Evolutionary conservation across 2,113 vertebrate genomes (phyloP).

Genomic region (Hydropotes inermis): DNA sequence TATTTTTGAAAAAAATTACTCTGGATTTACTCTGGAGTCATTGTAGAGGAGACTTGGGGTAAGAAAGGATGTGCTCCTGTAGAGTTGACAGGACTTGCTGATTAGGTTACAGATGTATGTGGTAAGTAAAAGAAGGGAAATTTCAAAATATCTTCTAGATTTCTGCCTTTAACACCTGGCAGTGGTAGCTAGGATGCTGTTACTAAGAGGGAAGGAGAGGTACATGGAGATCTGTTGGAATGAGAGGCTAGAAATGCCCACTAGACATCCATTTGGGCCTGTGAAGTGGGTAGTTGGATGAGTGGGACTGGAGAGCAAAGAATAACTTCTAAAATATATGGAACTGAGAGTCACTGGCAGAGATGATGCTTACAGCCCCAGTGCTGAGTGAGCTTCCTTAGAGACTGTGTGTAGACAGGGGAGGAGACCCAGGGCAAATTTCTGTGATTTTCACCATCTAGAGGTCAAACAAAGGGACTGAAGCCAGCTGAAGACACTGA

Average conservation of each 20-base stretch:
- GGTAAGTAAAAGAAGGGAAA: neutral
- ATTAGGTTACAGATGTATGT: neutral
- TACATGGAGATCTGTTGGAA: neutral
- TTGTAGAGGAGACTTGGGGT: neutral
- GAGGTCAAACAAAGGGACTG: neutral
- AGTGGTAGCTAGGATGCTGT: neutral
- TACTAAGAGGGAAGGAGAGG: neutral
- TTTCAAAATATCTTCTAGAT: neutral
- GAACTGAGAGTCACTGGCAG: neutral
- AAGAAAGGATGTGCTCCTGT: neutral
- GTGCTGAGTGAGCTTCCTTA: neutral
- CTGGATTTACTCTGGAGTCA: neutral
- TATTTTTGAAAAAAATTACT: neutral
- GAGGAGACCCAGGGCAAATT: neutral
- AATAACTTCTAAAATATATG: neutral
- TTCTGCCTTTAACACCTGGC: neutral
- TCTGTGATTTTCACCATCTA: neutral
- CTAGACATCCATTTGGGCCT: neutral
- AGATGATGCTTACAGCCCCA: neutral
- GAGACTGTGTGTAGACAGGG: neutral
- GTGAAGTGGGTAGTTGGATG: neutral
- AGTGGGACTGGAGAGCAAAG: neutral
- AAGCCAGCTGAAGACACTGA: neutral
- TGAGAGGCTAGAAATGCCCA: neutral
- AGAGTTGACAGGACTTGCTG: neutral